These are phyloP conservation scores for Saimiri boliviensis DNA, from an alignment of 2,113 vertebrate genomes.

Conservation along the genomic window DNA sequence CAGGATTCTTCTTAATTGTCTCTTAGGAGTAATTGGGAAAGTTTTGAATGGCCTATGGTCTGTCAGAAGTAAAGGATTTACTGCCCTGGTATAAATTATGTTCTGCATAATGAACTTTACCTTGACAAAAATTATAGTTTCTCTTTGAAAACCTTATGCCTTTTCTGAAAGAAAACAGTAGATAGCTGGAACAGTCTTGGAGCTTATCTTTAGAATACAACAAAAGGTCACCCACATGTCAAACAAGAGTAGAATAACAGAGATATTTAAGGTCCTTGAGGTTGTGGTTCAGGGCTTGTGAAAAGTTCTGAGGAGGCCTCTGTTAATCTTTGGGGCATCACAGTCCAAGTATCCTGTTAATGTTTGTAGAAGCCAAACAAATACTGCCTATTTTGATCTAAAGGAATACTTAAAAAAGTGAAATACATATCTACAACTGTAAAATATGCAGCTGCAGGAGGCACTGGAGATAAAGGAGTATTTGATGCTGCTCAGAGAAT, in stretches of 20 bases:
- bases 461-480: background rate
- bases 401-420: background rate
- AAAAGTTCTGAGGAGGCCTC: background rate
- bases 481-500: background rate
- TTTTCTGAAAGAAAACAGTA: background rate
- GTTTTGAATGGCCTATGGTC: background rate
- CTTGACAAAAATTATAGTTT: slow-evolving; percentile 10
- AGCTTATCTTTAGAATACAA: background rate
- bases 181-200: background rate
- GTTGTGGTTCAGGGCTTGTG: background rate
- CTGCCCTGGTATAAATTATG: background rate
- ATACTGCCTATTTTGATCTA: background rate
- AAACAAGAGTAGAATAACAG: background rate
- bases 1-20: background rate
- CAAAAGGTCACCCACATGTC: background rate
- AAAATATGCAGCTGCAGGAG: background rate
- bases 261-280: background rate
- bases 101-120: background rate
- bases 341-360: background rate
- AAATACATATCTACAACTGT: background rate
- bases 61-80: background rate
- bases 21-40: background rate
- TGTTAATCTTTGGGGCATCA: background rate
- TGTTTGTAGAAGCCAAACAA: background rate
- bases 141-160: background rate